Base-by-base conservation (phyloP, 2,797 vertebrate species). In the Otolemur crassicaudatus region DNA sequence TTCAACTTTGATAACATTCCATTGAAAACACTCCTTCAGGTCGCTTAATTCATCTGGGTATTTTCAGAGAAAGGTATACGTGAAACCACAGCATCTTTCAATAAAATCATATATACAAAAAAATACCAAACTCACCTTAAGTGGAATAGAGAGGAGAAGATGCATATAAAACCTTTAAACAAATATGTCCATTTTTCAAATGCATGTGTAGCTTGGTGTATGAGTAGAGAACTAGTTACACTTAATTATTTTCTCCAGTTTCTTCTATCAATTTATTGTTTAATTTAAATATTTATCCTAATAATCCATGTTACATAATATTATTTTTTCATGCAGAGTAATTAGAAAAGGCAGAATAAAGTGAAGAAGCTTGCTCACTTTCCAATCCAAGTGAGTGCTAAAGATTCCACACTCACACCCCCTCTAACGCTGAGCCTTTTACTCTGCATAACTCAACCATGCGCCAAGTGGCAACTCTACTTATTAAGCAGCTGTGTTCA, bases 1-100 rank as follows among this genome's bases (percentile, higher is more conserved):
- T 94, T 82, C 13, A 90, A 73, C 43, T 91, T 94, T 79, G 58
- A 92, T 92, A 93, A 37, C 10, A 40, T 40, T 60, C n/a, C 23
- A 65, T 67, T 17, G 37, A 65, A 60, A 89, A 67, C 11, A 58
- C 8, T 83, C 25, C 8, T 83, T 14, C 27, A 17, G 5, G 23
- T 85, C 40, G 82, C 46, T 37, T 60, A 20, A 76, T 29, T 96
- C 10, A 82, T 73, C 73, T 60, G 72, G 40, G 34, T 49, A 86
- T 69, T 69, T 93, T 75, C 49, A 90, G 60, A 80, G 29, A 90
- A 88, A 77, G 81, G 8, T 90, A 14, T 29, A 46, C 9, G 14
- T 10, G 65, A 63, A 86, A 89, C 23, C 10, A 23, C 31, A 34
- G 13, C 23, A 69, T 73, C 7, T 77, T 87, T 92, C 3, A 46